Base-by-base conservation (phyloP, 2,797 vertebrate species). In the Myotis daubentonii region DNA sequence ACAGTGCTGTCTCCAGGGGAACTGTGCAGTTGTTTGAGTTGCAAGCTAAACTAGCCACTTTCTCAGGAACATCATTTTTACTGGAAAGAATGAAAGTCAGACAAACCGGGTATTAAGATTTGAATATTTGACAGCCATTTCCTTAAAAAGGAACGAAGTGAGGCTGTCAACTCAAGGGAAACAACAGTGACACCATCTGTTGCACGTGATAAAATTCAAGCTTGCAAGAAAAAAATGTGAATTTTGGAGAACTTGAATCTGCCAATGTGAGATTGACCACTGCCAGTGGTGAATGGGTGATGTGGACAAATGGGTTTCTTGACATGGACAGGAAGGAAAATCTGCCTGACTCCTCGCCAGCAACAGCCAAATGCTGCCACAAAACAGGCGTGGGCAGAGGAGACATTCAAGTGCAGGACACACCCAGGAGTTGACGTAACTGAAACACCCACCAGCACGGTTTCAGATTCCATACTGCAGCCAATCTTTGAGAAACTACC, bases 51-150 rank as follows among this genome's bases (percentile, higher is more conserved):
- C 66, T 68, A 36, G 36, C 53, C 81, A 15, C 85, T 49, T n/a
- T 70, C 33, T 53, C 23, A 74, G 28, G 28, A 57, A 22, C 36
- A 4, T 41, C 15, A 3, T 74, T 82, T 89, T 83, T 71, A 51
- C 71, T 89, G 81, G 72, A 74, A 92, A 82, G 75, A 90, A 38
- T 41, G 88, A 90, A 94, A 86, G 57, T 20, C 80, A 76, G 74
- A 17, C 55, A 89, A 9, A 17, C 8, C 36, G 28, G 55, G 41
- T 71, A 44, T 75, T 30, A 57, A 82, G 68, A 33, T n/a, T 62
- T 79, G n/a, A 65, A 15, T 51, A 79, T 62, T 53, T 60, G 68
- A 47, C 76, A 47, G 16, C 3, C n/a, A 25, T 79, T 72, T 87
- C 78, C 62, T 94, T 1, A 2, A 47, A 68, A 81, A 65, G 78